Base-by-base conservation (phyloP, 2,888 invertebrate genomes). In the Theretra japonica region DNA sequence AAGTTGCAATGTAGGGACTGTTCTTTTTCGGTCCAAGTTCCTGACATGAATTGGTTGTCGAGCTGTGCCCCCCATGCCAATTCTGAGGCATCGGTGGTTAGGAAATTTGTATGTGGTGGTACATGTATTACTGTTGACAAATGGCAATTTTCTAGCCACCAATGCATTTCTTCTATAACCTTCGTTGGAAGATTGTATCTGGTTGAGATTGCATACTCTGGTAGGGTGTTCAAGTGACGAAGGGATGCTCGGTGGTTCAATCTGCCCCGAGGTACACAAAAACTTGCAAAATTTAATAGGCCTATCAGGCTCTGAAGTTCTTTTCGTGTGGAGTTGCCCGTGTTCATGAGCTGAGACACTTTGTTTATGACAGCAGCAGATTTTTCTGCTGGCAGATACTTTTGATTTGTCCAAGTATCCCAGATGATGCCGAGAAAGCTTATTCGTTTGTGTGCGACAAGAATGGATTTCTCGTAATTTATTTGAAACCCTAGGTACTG, bases 1-100 rank as follows among this genome's bases (percentile, higher is more conserved):
- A 71, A 72, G 53, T 82, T 80, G 76, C 75, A 75, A 56, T 80
- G 78, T 8, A 77, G 70, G 11, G 50, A 2, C 68, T 70, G 50
- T 60, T 80, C 75, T 21, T 57, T 8, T 19, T 56, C 8, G 0
- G 73, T 53, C 79, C 79, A 82, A 0, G 2, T 19, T 3, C 74
- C 74, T n/a, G 53, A 53, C 53, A 53, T 53, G n/a, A 53, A 53
- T 4, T 17, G 53, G 53, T 53, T 53, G 53, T 53, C 53, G 53
- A 53, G 53, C n/a, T 28, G 28, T 28, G 28, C 28, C 28, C 28
- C 28, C 28, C 28, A 28, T 28, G 28, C 28, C 28, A 28, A 28
- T 28, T 28, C 28, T 28, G 28, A 28, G 28, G 28, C 28, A 28
- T 28, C 28, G 28, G 28, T 28, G 3, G 28, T 28, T 28, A 1